phyloP scores from a whole-genome alignment of 2,113 vertebrate species.

The Pelecanoides urinatrix region DNA sequence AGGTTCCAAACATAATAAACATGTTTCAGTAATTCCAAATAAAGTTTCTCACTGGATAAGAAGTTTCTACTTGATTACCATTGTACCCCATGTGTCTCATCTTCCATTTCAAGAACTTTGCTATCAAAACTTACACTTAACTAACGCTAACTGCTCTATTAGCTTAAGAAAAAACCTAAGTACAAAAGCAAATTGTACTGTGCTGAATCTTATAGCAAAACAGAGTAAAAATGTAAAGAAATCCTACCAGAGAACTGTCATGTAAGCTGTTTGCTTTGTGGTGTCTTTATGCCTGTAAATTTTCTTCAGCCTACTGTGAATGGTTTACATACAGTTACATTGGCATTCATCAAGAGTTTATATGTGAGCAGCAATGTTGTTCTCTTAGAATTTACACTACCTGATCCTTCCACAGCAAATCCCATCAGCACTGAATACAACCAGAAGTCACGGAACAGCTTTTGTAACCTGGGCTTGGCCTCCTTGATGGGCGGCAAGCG shows the following conservation, averaged over 20 bases:
- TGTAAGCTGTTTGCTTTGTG: background rate
- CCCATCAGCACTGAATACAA: constrained; percentile 97
- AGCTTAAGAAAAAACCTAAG: background rate
- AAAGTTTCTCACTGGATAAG: background rate
- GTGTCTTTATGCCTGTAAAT: background rate
- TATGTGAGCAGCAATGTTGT: background rate
- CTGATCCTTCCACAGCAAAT: constrained; percentile 95
- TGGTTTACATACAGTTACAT: background rate
- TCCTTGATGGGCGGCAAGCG: constrained; percentile 93
- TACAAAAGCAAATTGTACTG: background rate
- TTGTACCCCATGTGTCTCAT: background rate
- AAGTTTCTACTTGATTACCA: background rate
- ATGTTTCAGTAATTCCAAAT: background rate
- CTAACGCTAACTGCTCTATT: background rate
- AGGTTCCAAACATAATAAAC: background rate
- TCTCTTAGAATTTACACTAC: constrained; percentile 57
- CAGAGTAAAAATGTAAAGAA: background rate
- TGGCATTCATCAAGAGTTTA: background rate
- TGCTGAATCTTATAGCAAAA: background rate
- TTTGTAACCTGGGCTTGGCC: constrained; percentile 92
- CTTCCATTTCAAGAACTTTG: background rate
- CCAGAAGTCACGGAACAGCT: constrained; percentile 98
- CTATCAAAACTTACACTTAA: background rate
- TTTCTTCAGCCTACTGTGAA: background rate
- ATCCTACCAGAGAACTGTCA: background rate